Conservation (phyloP, 2,888 invertebrate species). For the Clistopyga incitator region DNA sequence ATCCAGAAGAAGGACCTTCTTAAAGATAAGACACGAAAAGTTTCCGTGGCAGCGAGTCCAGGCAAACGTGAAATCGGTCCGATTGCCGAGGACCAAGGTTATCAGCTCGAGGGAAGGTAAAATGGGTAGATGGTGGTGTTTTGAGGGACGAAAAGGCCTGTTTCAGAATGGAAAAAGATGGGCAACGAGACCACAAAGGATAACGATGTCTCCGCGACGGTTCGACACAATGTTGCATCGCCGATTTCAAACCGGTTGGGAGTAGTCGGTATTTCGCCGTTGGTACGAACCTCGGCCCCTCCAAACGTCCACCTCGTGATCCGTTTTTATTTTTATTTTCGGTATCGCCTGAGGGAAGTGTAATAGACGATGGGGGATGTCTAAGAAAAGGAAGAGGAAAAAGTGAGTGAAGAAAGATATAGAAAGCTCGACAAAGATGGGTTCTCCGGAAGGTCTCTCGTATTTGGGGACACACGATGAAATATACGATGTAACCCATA, state of each 20-base stretch:
- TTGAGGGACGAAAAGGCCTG: constrained; percentile 25
- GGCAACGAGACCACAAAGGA: constrained; percentile 47
- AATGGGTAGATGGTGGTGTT: neutral
- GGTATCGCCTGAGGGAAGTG: constrained; percentile 29
- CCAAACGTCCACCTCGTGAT: constrained; percentile 9
- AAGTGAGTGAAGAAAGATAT: neutral
- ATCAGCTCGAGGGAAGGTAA: neutral
- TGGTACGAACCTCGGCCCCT: constrained; percentile 14
- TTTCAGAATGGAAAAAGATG: constrained; percentile 20
- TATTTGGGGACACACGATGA: constrained; percentile 38
- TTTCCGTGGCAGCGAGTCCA: neutral
- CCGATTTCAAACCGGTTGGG: neutral
- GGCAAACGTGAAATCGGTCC: neutral
- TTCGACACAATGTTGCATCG: constrained; percentile 28
- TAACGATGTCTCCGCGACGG: constrained; percentile 45
- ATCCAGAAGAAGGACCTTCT: too few relatives aligned
- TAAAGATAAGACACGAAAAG: constrained; percentile 1
- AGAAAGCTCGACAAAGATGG: constrained; percentile 40
- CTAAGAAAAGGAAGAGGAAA: constrained; percentile 6
- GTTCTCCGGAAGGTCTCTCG: constrained; percentile 51
- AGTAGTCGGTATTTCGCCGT: neutral
- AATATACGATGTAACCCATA: constrained; percentile 67
- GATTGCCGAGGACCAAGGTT: neutral
- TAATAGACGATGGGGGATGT: constrained; percentile 5
- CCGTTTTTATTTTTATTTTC: constrained; percentile 60